These are phyloP conservation scores for Cherax quadricarinatus DNA, from an alignment of 1,140 invertebrate genomes.

Conservation along the genomic window DNA sequence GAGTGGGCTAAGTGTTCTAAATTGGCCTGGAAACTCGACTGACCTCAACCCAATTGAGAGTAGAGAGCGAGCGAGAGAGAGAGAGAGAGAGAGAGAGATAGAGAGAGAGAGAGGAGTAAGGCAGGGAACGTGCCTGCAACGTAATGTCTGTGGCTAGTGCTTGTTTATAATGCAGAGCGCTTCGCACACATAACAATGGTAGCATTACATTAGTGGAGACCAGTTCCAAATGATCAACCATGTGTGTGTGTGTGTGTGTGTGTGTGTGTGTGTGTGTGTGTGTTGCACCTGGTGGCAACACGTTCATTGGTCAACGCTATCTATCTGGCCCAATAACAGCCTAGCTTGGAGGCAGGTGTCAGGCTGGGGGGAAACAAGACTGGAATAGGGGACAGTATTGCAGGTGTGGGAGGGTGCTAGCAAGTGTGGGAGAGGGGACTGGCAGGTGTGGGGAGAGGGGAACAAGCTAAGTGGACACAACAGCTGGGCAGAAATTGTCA, in stretches of 20 bases:
- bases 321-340: neutral
- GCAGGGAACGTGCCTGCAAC: too few species aligned
- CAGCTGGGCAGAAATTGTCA: too few species aligned
- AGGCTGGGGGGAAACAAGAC: neutral
- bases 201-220: neutral
- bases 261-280: neutral
- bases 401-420: neutral
- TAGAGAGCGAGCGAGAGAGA: too few species aligned
- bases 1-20: too few species aligned
- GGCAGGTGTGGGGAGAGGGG: neutral
- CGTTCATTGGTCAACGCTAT: neutral
- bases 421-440: neutral
- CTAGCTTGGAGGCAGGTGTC: neutral
- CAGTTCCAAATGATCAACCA: neutral
- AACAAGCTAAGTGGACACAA: too few species aligned
- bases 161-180: neutral
- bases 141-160: too few species aligned
- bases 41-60: too few species aligned
- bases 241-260: neutral
- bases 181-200: neutral
- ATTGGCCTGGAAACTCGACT: too few species aligned
- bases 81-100: too few species aligned
- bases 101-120: too few species aligned
- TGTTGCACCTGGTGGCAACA: neutral
- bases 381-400: neutral